Evolutionary conservation across 2,113 vertebrate species (phyloP).

Genomic region (Azemiops feae): DNA sequence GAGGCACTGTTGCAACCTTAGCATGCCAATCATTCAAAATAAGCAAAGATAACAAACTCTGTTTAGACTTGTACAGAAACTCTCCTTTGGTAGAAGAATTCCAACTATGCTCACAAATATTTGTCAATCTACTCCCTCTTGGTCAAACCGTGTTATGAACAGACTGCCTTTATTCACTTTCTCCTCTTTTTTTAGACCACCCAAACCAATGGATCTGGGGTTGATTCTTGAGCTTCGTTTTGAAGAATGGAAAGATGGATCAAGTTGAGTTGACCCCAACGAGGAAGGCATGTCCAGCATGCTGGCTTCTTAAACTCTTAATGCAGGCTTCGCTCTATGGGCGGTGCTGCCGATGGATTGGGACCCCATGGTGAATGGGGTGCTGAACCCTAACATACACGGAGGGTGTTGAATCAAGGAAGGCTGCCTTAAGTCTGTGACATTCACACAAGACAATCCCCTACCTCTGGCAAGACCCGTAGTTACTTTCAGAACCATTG

Average conservation of each 20-base stretch:
- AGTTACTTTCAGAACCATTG: no score
- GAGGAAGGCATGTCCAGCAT: neutral
- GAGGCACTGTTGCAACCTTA: neutral
- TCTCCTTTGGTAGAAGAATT: slow-evolving; percentile 50
- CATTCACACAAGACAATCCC: no score
- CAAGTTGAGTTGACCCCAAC: no score
- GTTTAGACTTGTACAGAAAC: slow-evolving; percentile 55
- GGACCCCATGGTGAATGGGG: neutral
- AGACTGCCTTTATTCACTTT: rapidly evolving
- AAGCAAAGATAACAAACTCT: slow-evolving; percentile 45
- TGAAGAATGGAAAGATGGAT: neutral
- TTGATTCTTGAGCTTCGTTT: neutral
- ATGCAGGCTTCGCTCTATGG: neutral
- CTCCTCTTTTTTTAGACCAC: neutral
- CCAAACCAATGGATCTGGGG: neutral
- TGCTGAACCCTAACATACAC: no score
- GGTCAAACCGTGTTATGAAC: neutral
- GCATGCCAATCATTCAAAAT: slow-evolving; percentile 29
- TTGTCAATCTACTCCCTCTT: slow-evolving; percentile 22
- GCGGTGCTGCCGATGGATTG: neutral
- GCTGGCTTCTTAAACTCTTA: neutral
- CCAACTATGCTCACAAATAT: slow-evolving; percentile 32
- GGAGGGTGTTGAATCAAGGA: no score
- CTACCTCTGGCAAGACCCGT: no score
- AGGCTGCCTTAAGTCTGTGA: no score